These are phyloP conservation scores for Prosopocoilus inquinatus DNA, from an alignment of 2,888 invertebrate species.

Conservation along the genomic window DNA sequence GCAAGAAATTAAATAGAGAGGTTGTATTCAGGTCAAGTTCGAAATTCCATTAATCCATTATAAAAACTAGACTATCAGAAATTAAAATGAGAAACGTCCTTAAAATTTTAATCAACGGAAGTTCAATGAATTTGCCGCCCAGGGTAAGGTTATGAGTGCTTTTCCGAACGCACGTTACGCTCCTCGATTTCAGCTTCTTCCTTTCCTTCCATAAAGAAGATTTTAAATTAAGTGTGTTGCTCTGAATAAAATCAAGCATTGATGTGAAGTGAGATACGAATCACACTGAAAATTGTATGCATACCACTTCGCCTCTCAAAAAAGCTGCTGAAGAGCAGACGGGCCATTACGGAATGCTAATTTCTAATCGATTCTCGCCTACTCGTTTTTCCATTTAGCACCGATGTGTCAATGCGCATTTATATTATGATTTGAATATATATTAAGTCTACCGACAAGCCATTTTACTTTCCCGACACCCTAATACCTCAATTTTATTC, in stretches of 20 bases:
- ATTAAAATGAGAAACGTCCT: constrained; percentile 20
- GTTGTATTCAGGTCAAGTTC: too few species aligned
- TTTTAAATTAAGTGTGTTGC: constrained; percentile 28
- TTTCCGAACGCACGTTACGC: neutral
- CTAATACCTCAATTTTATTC: too few species aligned
- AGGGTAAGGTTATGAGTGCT: constrained; percentile 4
- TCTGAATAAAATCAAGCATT: constrained; percentile 32
- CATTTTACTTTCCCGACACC: constrained; percentile 1
- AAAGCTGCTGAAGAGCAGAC: constrained; percentile 27
- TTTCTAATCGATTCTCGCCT: constrained; percentile 34
- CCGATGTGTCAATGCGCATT: constrained; percentile 25
- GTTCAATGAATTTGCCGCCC: constrained; percentile 24
- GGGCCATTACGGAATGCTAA: constrained; percentile 35
- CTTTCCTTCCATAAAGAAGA: constrained; percentile 23
- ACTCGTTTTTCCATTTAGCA: constrained; percentile 26
- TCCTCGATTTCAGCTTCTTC: constrained; percentile 6
- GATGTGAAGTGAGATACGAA: constrained; percentile 29
- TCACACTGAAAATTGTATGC: constrained; percentile 32
- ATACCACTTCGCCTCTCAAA: constrained; percentile 24
- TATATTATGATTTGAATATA: constrained; percentile 21
- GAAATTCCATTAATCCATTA: too few species aligned
- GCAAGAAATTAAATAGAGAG: too few species aligned
- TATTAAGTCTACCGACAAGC: constrained; percentile 11
- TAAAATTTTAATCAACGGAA: constrained; percentile 27
- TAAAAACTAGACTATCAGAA: neutral